Conservation (phyloP, 2,113 vertebrate genomes). For the Mystacornis crossleyi region DNA sequence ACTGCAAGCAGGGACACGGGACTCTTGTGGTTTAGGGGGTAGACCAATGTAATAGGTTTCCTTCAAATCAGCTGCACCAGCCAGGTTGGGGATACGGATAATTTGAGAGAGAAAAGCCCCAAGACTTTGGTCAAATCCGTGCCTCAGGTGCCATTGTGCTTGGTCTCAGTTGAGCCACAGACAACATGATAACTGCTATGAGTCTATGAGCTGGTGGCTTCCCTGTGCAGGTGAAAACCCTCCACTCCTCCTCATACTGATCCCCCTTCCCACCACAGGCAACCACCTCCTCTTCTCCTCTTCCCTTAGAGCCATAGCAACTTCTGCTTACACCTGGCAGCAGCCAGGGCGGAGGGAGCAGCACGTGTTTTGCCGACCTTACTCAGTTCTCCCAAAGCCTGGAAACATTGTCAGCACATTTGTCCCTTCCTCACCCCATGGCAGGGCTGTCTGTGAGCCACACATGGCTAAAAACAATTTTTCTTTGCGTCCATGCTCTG, state of each 20-base stretch:
- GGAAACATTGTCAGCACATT: not conserved
- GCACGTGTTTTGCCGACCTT: not conserved
- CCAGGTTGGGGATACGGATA: not conserved
- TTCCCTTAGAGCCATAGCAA: not conserved
- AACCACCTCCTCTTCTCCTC: not conserved
- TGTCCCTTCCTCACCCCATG: not conserved
- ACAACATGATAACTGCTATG: not conserved
- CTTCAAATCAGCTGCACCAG: not conserved
- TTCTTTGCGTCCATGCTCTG: not conserved
- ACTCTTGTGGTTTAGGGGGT: not conserved
- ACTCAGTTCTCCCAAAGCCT: not conserved
- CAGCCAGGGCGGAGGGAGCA: not conserved
- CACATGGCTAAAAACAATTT: not conserved
- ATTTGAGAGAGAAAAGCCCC: not conserved
- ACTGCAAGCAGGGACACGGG: not conserved
- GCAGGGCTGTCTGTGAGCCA: not conserved
- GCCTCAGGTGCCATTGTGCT: not conserved
- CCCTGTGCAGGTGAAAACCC: not conserved
- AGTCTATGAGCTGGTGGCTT: not conserved
- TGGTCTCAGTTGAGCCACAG: not conserved
- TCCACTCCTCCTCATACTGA: not conserved
- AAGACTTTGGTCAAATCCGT: not conserved
- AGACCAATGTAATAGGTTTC: not conserved
- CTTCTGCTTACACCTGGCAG: not conserved
- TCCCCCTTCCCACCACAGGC: not conserved